Conservation (phyloP, 1,140 invertebrate species). For the Zeugodacus cucurbitae region DNA sequence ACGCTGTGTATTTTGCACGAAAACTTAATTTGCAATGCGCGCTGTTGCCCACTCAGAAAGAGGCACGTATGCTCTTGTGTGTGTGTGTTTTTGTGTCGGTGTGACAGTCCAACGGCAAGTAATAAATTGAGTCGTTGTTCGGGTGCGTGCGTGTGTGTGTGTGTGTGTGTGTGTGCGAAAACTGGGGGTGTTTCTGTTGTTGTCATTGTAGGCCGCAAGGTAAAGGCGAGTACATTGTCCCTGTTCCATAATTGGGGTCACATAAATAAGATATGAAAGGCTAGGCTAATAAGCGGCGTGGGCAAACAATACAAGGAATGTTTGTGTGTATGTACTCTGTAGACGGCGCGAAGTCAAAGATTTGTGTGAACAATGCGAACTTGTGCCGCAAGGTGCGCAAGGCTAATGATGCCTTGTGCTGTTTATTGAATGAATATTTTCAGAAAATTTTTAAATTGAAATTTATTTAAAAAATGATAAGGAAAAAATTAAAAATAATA, state of each 20-base stretch:
- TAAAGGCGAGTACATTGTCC: not conserved
- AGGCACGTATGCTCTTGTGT: not conserved
- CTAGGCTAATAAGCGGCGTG: not conserved
- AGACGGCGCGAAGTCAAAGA: too few relatives aligned
- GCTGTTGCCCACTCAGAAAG: not conserved
- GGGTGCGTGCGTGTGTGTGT: not conserved
- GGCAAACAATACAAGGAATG: not conserved
- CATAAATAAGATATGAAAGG: conserved; percentile 31
- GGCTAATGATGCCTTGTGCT: not conserved
- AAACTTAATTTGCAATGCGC: not conserved
- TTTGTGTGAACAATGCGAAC: not conserved
- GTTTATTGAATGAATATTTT: too few relatives aligned
- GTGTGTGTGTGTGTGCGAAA: not conserved
- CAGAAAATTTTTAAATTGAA: too few relatives aligned
- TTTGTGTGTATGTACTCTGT: not conserved
- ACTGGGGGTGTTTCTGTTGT: not conserved
- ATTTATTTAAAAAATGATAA: too few relatives aligned
- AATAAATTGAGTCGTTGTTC: not conserved
- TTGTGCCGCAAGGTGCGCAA: not conserved
- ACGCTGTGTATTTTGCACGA: not conserved
- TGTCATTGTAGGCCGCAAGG: conserved; percentile 14
- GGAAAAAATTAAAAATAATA: too few relatives aligned
- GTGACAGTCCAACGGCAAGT: not conserved
- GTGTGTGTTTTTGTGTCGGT: not conserved
- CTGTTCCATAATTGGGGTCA: conserved; percentile 34